Base-by-base conservation (phyloP, 2,888 invertebrate genomes). In the Ectemnius cavifrons region DNA sequence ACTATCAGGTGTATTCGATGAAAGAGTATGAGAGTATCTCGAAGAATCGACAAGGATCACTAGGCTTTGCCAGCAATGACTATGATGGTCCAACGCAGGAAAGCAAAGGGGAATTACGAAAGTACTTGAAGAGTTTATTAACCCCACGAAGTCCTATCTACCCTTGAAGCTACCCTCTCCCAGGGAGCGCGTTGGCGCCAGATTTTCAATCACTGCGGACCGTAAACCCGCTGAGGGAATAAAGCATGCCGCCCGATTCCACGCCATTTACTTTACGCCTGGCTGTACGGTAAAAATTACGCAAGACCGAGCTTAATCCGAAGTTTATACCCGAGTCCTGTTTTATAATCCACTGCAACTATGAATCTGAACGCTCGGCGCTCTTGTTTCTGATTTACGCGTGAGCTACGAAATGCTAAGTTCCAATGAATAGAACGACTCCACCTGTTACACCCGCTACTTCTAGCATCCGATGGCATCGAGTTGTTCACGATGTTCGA, bases 201-300 rank as follows among this genome's bases (percentile, higher is more conserved):
- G 52, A 52, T 52, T 52, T 52, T 52, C 52, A 52, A 52, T 52
- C 52, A 52, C n/a, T 1, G 52, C 16, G 52, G 52, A 14, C 16
- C 52, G 16, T 52, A 52, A 52, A 52, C 14, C 13, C 52, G n/a
- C 14, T 16, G 52, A 13, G 52, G 4, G 52, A 52, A 16, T 16
- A 16, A 52, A 52, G 14, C 14, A 52, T 13, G 52, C 52, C 16
- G n/a, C 8, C 52, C 16, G 52, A 52, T 52, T 52, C 52, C 52
- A 52, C 52, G 52, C 52, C 52, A 52, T 52, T 52, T 52, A 52
- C 52, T 52, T 52, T 52, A 52, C 52, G 52, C 52, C n/a, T 14
- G 52, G 52, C 52, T 52, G 4, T 13, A 16, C 52, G 37, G 52
- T 52, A 52, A 52, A 52, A 52, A 52, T 52, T 52, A 52, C 16